Evolutionary conservation across 2,113 vertebrate genomes (phyloP).

Genomic region (Corythornis vintsioides): DNA sequence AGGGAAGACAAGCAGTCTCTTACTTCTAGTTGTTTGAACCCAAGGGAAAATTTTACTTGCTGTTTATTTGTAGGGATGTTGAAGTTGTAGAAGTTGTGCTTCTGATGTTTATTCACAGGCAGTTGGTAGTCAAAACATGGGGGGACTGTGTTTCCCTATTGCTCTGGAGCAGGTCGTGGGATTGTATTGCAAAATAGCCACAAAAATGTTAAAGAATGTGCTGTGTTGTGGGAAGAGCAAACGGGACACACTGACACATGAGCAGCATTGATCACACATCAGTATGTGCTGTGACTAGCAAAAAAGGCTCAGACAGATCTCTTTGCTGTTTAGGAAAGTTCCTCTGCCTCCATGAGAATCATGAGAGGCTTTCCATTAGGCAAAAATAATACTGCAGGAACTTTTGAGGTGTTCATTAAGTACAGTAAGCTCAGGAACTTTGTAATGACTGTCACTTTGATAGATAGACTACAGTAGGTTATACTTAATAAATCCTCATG

Average conservation of each 20-base stretch:
- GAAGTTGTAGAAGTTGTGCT: background rate
- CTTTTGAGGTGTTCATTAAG: slow-evolving; percentile 28
- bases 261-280: background rate
- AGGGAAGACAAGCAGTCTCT: background rate
- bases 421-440: background rate
- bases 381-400: slow-evolving; percentile 10
- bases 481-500: slow-evolving; percentile 18
- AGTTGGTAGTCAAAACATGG: background rate
- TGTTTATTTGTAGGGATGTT: background rate
- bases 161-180: background rate
- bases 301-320: background rate
- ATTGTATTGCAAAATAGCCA: background rate
- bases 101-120: background rate
- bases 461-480: slow-evolving; percentile 18
- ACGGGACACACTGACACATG: background rate
- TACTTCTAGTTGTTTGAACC: background rate
- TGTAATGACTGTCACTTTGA: slow-evolving; percentile 44
- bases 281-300: background rate
- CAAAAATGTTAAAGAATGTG: background rate
- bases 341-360: background rate
- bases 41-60: background rate
- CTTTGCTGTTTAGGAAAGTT: background rate
- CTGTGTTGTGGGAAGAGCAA: background rate
- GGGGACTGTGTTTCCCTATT: background rate
- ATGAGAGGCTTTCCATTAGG: background rate